phyloP scores from a whole-genome alignment of 2,797 vertebrate species.

The Gambelia wislizenii region DNA sequence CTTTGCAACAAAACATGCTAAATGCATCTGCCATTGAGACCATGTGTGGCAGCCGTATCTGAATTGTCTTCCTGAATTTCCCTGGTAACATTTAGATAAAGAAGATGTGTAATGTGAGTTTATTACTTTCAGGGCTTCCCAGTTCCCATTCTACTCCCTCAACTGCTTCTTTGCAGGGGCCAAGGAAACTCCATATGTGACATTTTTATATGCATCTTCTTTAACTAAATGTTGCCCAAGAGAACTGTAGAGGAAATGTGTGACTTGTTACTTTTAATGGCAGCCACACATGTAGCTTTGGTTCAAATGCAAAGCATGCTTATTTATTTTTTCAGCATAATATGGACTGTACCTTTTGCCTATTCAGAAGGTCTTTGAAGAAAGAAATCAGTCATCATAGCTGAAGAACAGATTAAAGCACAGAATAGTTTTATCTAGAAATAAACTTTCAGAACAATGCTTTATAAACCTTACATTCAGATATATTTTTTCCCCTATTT shows the following conservation, averaged over 20 bases:
- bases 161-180: not conserved
- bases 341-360: not conserved
- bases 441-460: not conserved
- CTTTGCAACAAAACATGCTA: no score
- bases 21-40: no score
- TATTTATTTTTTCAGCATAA: not conserved
- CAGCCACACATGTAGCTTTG: not conserved
- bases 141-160: not conserved
- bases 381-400: not conserved
- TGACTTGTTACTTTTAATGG: not conserved
- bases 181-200: not conserved
- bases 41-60: no score
- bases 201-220: not conserved
- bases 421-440: not conserved
- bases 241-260: not conserved
- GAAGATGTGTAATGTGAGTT: not conserved
- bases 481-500: slow-evolving; percentile 51
- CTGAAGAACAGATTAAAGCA: not conserved
- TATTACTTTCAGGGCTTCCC: not conserved
- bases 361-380: slow-evolving; percentile 3
- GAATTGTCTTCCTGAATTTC: not conserved
- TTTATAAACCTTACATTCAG: slow-evolving; percentile 27
- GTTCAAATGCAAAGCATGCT: not conserved
- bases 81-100: not conserved
- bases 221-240: not conserved